These are phyloP conservation scores for Rhinichthys osculus DNA, from an alignment of 2,797 vertebrate species.

Conservation along the genomic window DNA sequence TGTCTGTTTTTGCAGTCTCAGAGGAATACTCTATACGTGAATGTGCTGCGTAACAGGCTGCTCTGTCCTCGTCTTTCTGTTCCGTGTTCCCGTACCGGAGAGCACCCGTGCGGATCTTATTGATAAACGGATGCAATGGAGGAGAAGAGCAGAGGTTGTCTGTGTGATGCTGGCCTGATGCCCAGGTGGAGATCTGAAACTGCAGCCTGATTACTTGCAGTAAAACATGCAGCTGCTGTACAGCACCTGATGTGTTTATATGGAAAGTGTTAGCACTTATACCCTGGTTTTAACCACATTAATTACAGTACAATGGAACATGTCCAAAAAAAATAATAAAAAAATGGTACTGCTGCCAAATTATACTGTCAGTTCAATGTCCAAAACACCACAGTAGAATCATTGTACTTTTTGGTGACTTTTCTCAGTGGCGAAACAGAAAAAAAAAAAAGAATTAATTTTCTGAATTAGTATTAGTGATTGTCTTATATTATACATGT, in stretches of 20 bases:
- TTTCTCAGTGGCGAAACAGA: neutral
- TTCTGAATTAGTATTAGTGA: neutral
- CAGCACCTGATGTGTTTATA: neutral
- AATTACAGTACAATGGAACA: neutral
- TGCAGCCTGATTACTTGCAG: neutral
- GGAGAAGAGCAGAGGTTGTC: conserved; percentile 17
- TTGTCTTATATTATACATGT: neutral
- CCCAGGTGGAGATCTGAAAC: conserved; percentile 8
- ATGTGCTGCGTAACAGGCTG: conserved; percentile 40
- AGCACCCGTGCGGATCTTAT: conserved; percentile 7
- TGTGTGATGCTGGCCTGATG: conserved; percentile 35
- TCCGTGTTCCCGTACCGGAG: conserved; percentile 49
- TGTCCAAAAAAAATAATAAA: fast-evolving
- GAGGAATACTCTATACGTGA: conserved; percentile 51
- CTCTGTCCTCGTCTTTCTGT: conserved; percentile 49
- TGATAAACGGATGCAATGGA: conserved; percentile 27
- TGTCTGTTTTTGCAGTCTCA: conserved; percentile 44
- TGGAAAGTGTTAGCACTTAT: neutral
- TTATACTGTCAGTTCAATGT: neutral
- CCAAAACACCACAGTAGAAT: neutral
- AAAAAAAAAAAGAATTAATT: neutral
- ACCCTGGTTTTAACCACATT: neutral
- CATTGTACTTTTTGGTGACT: neutral
- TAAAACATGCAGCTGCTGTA: neutral
- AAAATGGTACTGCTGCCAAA: neutral